These are phyloP conservation scores for Sebastes miniatus DNA, from an alignment of 2,797 vertebrate genomes.

Conservation along the genomic window DNA sequence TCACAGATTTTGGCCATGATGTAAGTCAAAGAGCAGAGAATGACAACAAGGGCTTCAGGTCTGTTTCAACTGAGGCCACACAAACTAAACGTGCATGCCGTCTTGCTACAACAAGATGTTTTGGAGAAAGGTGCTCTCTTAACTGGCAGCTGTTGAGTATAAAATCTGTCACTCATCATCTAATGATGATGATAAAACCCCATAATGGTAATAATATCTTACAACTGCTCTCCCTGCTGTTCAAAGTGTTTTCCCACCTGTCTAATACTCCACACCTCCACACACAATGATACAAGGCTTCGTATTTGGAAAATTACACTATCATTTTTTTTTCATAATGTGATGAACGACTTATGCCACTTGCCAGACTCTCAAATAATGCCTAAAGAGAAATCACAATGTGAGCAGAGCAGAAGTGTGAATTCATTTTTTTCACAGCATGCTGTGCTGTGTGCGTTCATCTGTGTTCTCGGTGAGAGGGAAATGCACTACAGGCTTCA, in stretches of 20 bases:
- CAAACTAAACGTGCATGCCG: neutral
- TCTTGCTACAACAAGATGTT: neutral
- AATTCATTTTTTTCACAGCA: neutral
- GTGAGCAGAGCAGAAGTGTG: neutral
- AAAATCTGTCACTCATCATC: constrained; percentile 3
- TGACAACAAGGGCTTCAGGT: neutral
- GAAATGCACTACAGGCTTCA: constrained; percentile 13
- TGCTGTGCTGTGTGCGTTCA: constrained; percentile 11
- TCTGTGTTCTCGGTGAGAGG: constrained; percentile 12
- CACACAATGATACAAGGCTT: neutral
- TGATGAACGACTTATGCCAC: constrained; percentile 4
- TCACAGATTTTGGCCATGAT: no score
- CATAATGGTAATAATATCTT: constrained; percentile 9
- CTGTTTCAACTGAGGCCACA: neutral
- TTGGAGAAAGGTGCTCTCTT: neutral
- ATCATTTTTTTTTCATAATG: neutral
- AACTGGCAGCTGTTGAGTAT: constrained; percentile 5
- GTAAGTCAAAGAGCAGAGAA: neutral
- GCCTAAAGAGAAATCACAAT: constrained; percentile 11
- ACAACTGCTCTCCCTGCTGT: constrained; percentile 21
- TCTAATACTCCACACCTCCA: neutral
- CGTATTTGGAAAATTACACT: neutral
- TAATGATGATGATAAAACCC: constrained; percentile 5
- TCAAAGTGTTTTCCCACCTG: neutral
- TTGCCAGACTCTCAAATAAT: constrained; percentile 1